Conservation (phyloP, 2,113 vertebrate genomes). For the Caranx melampygus region DNA sequence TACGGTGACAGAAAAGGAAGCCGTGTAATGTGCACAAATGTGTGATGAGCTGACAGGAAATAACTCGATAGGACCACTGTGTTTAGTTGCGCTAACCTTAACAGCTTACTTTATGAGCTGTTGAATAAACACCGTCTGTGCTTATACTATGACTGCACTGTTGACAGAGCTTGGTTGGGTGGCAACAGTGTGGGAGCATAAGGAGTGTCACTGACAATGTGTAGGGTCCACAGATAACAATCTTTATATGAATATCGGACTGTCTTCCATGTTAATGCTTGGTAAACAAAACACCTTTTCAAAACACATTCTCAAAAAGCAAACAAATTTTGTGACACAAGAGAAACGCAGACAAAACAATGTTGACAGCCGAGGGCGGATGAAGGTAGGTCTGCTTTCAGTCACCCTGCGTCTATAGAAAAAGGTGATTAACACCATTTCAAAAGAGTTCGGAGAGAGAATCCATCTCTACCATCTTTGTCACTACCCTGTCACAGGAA, state of each 20-base stretch:
- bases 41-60: background rate
- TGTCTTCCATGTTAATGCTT: background rate
- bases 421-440: background rate
- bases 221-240: slow-evolving; percentile 8
- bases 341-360: background rate
- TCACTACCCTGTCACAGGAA: slow-evolving; percentile 40
- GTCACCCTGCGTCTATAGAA: background rate
- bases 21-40: background rate
- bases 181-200: slow-evolving; percentile 2
- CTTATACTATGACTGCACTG: background rate
- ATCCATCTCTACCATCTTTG: background rate
- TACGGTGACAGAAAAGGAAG: background rate
- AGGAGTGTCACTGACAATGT: background rate
- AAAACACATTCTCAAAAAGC: background rate
- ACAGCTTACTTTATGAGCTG: background rate
- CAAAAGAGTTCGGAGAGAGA: background rate
- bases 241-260: background rate
- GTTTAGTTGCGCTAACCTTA: background rate
- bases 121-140: background rate
- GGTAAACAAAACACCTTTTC: slow-evolving; percentile 11
- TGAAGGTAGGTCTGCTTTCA: background rate
- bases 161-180: background rate
- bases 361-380: too few relatives aligned
- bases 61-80: accelerated
- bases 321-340: background rate